Conservation (phyloP, 1,140 invertebrate genomes). For the Drosophila lacertosa region DNA sequence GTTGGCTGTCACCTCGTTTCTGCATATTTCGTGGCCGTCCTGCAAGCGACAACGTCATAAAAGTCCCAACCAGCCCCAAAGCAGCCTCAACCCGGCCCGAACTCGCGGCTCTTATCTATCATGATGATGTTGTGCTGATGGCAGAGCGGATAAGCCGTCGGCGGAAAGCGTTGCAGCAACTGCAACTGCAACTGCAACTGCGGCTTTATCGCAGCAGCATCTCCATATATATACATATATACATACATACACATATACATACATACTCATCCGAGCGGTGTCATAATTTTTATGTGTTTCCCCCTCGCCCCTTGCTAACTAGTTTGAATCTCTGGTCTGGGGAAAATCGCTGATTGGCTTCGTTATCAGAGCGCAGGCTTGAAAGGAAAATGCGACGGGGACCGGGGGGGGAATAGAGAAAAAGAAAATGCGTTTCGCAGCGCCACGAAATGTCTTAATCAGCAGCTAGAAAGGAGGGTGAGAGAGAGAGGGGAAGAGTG, state of each 20-base stretch:
- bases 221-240: constrained; percentile 9
- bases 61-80: constrained; percentile 37
- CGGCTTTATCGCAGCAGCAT: constrained; percentile 39
- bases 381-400: constrained; percentile 14
- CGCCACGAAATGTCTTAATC: constrained; percentile 63
- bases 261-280: constrained; percentile 26
- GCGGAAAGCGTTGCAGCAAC: constrained; percentile 5
- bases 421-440: constrained; percentile 27
- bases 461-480: constrained; percentile 24
- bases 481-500: not conserved
- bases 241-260: not conserved
- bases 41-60: constrained; percentile 48
- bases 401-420: constrained; percentile 26
- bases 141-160: constrained; percentile 56
- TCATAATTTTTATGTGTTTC: constrained; percentile 59
- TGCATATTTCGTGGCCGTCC: constrained; percentile 57
- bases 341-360: constrained; percentile 52
- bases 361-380: constrained; percentile 50
- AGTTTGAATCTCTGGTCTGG: not conserved
- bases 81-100: too few species aligned
- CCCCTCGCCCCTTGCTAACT: not conserved
- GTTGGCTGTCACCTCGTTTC: constrained; percentile 63
- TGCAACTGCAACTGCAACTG: constrained; percentile 9
- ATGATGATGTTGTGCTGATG: constrained; percentile 74
- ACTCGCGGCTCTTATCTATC: constrained; percentile 56